Percentiles rank a stretch among this genome's conserved stretches.
Conservation (phyloP, 2,113 vertebrate species). For the Prietella phreatophila region DNA sequence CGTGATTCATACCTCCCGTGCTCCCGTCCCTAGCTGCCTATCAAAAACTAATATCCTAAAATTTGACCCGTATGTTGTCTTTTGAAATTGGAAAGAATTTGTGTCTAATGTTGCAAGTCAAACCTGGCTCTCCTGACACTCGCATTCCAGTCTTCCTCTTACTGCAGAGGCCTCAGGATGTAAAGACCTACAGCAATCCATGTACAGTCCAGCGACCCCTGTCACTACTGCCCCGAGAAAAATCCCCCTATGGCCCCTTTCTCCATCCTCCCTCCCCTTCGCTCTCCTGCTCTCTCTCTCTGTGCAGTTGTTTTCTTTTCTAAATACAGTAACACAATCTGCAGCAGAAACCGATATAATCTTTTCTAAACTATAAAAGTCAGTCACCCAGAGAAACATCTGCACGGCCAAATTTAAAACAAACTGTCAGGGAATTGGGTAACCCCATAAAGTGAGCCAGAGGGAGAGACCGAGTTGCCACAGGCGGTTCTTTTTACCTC, state of each 20-base stretch:
- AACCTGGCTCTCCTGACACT: slow-evolving; percentile 58
- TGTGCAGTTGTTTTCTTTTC: slow-evolving; percentile 62
- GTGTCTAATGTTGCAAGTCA: slow-evolving; percentile 73
- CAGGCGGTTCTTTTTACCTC: slow-evolving; percentile 50
- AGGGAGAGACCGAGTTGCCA: slow-evolving; percentile 41
- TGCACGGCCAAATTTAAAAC: slow-evolving; percentile 83
- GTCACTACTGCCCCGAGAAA: not conserved
- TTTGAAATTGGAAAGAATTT: slow-evolving; percentile 77
- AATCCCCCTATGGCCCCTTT: slow-evolving; percentile 16
- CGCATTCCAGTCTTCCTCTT: slow-evolving; percentile 43
- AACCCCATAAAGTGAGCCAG: slow-evolving; percentile 74
- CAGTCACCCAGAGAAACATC: slow-evolving; percentile 82
- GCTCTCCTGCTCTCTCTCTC: slow-evolving; percentile 29
- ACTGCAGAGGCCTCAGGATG: slow-evolving; percentile 59
- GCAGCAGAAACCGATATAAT: slow-evolving; percentile 79
- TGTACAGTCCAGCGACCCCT: slow-evolving; percentile 38
- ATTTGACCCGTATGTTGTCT: slow-evolving; percentile 72
- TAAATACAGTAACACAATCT: slow-evolving; percentile 84
- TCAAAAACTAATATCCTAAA: slow-evolving; percentile 78
- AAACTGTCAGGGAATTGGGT: slow-evolving; percentile 79
- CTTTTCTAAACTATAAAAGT: slow-evolving; percentile 85
- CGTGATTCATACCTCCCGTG: slow-evolving; percentile 25
- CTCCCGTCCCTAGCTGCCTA: slow-evolving; percentile 66
- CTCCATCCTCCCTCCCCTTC: slow-evolving; percentile 15
- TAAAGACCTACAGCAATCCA: slow-evolving; percentile 60